Evolutionary conservation across 2,888 invertebrate species (phyloP), one percentile per base, ranked within the genome.

Genomic region (Cheilosia grossa): DNA sequence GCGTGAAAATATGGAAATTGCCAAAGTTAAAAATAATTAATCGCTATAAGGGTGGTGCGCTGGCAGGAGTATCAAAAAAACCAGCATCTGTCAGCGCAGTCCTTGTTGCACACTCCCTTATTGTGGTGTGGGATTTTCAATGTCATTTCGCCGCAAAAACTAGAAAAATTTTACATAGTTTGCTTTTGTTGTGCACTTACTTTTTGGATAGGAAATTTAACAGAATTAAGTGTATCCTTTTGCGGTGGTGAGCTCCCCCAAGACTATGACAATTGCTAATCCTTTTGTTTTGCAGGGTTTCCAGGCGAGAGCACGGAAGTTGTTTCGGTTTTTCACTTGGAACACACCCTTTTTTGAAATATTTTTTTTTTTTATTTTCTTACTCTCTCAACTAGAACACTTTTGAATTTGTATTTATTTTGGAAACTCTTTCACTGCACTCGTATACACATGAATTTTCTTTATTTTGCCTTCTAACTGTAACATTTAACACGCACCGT

Each of bases 291-390:
- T 44, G 54, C 61, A 49, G 24, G 40, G 6, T 27, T 27, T 27
- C 27, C 27, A 27, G 4, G 27, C 27, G 27, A 61, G 27, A 72
- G 67, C 59, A 61, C 42, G 51, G 63, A 64, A 24, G 21, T 33
- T 58, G 21, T 44, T 72, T 15, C 30, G 30, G 19, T 59, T 73
- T 69, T 69, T 49, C 75, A 70, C 63, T 44, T 63, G 69, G 77
- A 82, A 82, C 82, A 82, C 82, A 82, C 82, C 77, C 82, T 78
- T 78, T 81, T 82, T 67, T 19, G 15, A 49, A 75, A 30, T n/a
- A n/a, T n/a, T n/a, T 17, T 54, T 67, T 33, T 17, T 37, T 54
- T 59, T 27, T 47, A n/a, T 30, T 13, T 37, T 15, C 30, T 13
- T 6, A 17, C 7, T 13, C 33, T 13, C 4, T 17, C 44, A 49